These are phyloP conservation scores for Eumeta japonica DNA, from an alignment of 1,140 invertebrate genomes.

Conservation along the genomic window DNA sequence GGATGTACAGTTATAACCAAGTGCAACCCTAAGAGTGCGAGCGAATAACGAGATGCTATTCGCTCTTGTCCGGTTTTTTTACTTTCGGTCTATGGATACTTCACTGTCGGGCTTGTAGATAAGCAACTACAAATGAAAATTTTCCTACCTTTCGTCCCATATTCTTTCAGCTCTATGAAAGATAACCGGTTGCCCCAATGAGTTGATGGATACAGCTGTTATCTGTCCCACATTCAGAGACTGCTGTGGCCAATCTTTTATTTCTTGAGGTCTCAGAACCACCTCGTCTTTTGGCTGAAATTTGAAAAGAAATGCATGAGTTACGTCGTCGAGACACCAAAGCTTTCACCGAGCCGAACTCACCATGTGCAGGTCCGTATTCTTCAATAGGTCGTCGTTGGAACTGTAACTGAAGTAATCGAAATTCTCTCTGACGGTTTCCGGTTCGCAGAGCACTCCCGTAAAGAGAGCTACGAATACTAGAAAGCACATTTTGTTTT, in stretches of 20 bases:
- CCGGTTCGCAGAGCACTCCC: constrained; percentile 41
- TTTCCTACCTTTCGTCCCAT: constrained; percentile 76
- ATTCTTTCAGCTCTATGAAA: constrained; percentile 82
- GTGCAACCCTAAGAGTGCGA: too few relatives aligned
- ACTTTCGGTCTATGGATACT: too few relatives aligned
- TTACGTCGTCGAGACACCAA: background rate
- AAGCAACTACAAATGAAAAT: background rate
- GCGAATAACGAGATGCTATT: too few relatives aligned
- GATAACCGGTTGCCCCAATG: constrained; percentile 76
- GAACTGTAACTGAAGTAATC: constrained; percentile 46
- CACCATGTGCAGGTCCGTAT: constrained; percentile 37
- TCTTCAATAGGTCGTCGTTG: constrained; percentile 37
- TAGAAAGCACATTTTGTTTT: constrained; percentile 33
- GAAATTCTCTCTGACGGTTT: constrained; percentile 44
- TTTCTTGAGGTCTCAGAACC: constrained; percentile 59
- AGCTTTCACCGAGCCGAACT: constrained; percentile 12
- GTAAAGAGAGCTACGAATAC: constrained; percentile 23
- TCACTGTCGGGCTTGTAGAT: too few relatives aligned
- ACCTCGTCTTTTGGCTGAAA: constrained; percentile 48
- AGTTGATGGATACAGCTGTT: constrained; percentile 80
- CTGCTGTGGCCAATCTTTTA: constrained; percentile 69
- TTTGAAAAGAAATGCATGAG: background rate
- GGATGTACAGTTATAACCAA: too few relatives aligned
- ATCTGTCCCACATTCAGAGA: constrained; percentile 78
- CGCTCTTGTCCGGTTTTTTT: too few relatives aligned